These are phyloP conservation scores for Ceriagrion tenellum DNA, from an alignment of 2,888 invertebrate genomes.

Conservation along the genomic window DNA sequence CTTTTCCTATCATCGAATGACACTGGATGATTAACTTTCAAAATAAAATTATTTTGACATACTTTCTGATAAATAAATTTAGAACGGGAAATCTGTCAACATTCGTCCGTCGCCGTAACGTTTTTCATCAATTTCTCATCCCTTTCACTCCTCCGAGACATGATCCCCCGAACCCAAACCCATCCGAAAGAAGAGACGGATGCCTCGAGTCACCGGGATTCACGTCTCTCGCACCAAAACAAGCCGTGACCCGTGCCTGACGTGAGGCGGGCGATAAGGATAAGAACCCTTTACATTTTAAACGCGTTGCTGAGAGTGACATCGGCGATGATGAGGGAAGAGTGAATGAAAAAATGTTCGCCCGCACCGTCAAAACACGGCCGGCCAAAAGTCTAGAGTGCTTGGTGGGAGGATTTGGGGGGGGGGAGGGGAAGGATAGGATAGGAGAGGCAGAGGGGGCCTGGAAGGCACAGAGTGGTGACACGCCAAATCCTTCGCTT, in stretches of 20 bases:
- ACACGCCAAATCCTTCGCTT: background rate
- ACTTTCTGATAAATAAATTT: too few species aligned
- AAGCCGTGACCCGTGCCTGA: conserved; percentile 17
- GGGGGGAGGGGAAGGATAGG: too few species aligned
- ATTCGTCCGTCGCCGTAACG: too few species aligned
- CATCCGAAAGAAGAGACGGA: background rate
- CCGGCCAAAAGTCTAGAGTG: too few species aligned
- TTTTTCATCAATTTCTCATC: too few species aligned
- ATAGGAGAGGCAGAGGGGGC: too few species aligned
- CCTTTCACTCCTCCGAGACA: too few species aligned
- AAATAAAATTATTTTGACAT: too few species aligned
- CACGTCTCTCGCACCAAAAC: background rate
- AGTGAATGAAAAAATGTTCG: background rate
- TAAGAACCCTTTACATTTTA: background rate
- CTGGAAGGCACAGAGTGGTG: background rate
- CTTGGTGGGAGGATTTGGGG: too few species aligned
- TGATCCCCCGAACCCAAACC: background rate
- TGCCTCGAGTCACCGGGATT: background rate
- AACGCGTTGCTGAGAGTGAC: background rate
- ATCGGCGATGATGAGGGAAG: background rate
- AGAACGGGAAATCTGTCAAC: too few species aligned
- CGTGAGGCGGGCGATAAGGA: background rate
- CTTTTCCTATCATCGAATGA: too few species aligned
- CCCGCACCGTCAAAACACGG: background rate
- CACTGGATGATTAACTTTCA: too few species aligned